Conservation (phyloP, 2,797 vertebrate genomes). For the Glossophaga mutica region DNA sequence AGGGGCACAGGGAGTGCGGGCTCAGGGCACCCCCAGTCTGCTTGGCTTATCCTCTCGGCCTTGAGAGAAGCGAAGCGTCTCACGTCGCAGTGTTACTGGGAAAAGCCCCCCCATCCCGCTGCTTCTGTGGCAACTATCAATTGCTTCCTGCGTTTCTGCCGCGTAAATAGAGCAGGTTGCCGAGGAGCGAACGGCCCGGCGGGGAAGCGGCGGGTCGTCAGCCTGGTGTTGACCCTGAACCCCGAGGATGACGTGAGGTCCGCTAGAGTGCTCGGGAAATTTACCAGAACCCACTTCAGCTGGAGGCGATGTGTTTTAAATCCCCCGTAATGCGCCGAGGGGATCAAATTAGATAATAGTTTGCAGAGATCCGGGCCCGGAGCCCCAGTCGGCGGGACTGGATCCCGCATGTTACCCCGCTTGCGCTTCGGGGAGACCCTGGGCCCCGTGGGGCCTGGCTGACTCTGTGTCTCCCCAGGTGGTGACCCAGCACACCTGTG, state of each 20-base stretch:
- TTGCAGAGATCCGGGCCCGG: slow-evolving; percentile 76
- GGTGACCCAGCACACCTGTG: neutral
- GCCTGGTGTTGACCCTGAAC: slow-evolving; percentile 77
- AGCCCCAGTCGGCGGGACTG: slow-evolving; percentile 62
- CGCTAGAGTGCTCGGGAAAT: slow-evolving; percentile 79
- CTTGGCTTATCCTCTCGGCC: slow-evolving; percentile 29
- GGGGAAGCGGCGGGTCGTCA: slow-evolving; percentile 78
- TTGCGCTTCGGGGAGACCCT: neutral
- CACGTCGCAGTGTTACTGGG: neutral
- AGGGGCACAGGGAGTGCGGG: no score
- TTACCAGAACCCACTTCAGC: slow-evolving; percentile 83
- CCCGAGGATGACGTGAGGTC: slow-evolving; percentile 76
- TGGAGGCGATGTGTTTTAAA: slow-evolving; percentile 79
- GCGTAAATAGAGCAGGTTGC: slow-evolving; percentile 76
- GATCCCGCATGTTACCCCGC: neutral
- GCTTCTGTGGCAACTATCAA: slow-evolving; percentile 81
- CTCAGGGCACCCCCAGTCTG: neutral
- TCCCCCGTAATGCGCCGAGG: slow-evolving; percentile 76
- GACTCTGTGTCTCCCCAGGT: neutral
- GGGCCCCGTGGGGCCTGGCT: neutral
- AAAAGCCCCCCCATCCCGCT: slow-evolving; percentile 16
- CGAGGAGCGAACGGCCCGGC: slow-evolving; percentile 68
- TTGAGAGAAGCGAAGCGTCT: slow-evolving; percentile 34
- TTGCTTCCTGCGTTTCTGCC: slow-evolving; percentile 82
- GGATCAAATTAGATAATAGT: slow-evolving; percentile 83